Conservation (phyloP, 2,888 invertebrate genomes). For the Melikaiella ostensackeni region DNA sequence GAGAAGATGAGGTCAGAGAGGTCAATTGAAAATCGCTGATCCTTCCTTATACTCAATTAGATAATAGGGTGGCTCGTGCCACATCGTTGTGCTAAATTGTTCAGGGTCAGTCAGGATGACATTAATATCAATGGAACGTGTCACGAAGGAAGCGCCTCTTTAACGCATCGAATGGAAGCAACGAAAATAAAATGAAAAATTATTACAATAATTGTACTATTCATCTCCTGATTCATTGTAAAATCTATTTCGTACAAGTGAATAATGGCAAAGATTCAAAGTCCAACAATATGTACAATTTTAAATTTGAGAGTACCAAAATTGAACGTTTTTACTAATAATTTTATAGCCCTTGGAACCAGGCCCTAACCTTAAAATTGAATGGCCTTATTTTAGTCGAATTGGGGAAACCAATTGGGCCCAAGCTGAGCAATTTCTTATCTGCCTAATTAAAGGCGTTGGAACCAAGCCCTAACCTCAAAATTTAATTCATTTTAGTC, state of each 20-base stretch:
- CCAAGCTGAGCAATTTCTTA: no score
- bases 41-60: conserved; percentile 56
- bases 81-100: conserved; percentile 61
- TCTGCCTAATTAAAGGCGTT: no score
- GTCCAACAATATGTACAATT: no score
- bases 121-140: conserved; percentile 67
- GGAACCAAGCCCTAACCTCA: no score
- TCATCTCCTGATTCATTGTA: background rate
- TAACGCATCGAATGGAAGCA: background rate
- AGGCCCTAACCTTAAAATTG: no score
- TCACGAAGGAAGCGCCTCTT: conserved; percentile 50
- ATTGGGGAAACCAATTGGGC: no score
- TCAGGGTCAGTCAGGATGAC: conserved; percentile 56
- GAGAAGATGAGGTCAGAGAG: conserved; percentile 13
- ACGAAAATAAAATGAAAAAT: background rate
- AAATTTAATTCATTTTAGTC: no score
- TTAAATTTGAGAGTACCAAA: no score
- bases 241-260: background rate
- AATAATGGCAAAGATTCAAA: no score
- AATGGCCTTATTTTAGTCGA: no score
- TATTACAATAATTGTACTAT: background rate
- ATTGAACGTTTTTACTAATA: no score
- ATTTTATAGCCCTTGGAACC: no score
- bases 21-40: conserved; percentile 31
- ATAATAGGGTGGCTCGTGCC: conserved; percentile 67